Evolutionary conservation across 2,113 vertebrate genomes (phyloP), one percentile per base, ranked within the genome.

Genomic region (Candoia aspera): DNA sequence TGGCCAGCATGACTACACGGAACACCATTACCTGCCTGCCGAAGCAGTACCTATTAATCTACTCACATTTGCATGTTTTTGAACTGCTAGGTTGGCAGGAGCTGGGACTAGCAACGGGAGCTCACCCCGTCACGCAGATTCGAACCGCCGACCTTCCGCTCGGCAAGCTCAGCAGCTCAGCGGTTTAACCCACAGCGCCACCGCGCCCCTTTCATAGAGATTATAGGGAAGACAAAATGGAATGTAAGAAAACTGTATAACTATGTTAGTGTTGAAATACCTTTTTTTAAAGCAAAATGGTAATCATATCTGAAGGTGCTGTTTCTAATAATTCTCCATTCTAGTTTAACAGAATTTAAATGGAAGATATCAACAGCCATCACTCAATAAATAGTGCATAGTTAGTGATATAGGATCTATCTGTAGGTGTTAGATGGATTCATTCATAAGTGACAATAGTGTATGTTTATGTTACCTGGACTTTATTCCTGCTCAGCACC

Each of bases 261-360:
- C 37, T 23, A 42, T 42, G 68, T 55, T 17, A 37, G 49, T 83
- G 21, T 21, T 37, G 24, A 37, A 3, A 13, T 55, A 24, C 21
- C 57, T 93, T 53, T 93, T 93, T 83, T 92, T 92, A 79, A 89
- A 83, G 89, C 73, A 91, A 92, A 93, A 33, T 23, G 60, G 64
- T 29, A 58, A 12, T 73, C 53, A 85, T 89, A 53, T 92, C 86
- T 94, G 87, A 94, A 92, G 68, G 19, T 93, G n/a, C 86, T 92
- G 86, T 93, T 95, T 95, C 95, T 95, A 64, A 6, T 33, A 87
- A 89, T 26, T 92, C 49, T 17, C 59, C 93, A 92, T 95, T 93
- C 88, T 94, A 85, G 94, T 90, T 15, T 90, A 92, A 46, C 89
- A 94, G 68, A 21, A 83, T 53, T 92, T 90, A 92, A 94, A 93